These are phyloP conservation scores for Nansenia antarctica DNA, from an alignment of 2,113 vertebrate species.

Conservation along the genomic window DNA sequence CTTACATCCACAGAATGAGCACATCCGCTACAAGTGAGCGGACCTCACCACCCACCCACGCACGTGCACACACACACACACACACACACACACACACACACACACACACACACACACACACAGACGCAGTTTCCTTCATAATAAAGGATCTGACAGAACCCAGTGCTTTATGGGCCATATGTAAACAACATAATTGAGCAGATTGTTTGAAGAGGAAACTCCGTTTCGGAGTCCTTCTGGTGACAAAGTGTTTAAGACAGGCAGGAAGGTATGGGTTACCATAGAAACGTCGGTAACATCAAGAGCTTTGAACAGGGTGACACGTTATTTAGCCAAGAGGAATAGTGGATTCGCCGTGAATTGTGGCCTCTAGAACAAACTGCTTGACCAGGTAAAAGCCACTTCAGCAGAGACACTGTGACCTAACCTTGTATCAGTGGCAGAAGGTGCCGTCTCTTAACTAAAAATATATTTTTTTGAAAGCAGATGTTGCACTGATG, in stretches of 20 bases:
- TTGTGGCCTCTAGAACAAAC: neutral
- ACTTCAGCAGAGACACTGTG: conserved; percentile 7
- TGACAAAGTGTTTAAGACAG: conserved; percentile 26
- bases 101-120: neutral
- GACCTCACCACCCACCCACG: neutral
- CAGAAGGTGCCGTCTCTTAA: neutral
- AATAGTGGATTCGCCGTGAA: conserved; percentile 5
- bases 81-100: neutral
- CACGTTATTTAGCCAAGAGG: neutral
- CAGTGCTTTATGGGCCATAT: neutral
- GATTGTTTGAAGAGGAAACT: conserved; percentile 17
- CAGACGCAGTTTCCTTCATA: neutral
- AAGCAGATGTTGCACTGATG: neutral
- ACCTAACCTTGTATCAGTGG: neutral
- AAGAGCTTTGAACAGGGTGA: conserved; percentile 20
- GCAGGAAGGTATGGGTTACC: conserved; percentile 15
- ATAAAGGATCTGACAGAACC: neutral
- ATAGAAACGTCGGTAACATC: conserved; percentile 20
- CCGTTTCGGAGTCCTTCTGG: conserved; percentile 4
- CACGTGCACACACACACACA: neutral
- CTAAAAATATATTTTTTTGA: neutral
- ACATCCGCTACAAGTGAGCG: conserved; percentile 9
- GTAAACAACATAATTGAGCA: conserved; percentile 21
- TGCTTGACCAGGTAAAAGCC: conserved; percentile 19
- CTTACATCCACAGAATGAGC: conserved; percentile 21